These are phyloP conservation scores for Paradisaea rubra DNA, from an alignment of 2,113 vertebrate genomes.

Conservation along the genomic window DNA sequence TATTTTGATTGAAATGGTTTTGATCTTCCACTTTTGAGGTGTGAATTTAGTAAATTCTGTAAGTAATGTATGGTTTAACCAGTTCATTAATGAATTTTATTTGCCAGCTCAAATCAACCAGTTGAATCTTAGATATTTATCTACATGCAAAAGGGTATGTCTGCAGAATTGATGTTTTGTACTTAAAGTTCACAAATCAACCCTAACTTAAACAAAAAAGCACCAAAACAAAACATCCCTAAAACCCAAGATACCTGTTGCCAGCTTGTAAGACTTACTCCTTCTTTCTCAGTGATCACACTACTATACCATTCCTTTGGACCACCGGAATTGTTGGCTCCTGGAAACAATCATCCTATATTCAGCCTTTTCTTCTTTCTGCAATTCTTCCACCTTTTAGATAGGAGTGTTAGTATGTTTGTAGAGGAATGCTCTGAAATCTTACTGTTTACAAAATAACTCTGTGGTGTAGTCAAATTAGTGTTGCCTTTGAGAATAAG, in stretches of 20 bases:
- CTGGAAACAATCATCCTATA: neutral
- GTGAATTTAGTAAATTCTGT: neutral
- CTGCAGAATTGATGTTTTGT: neutral
- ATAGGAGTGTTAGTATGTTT: neutral
- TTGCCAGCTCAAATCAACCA: neutral
- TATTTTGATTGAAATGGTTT: neutral
- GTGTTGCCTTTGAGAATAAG: neutral
- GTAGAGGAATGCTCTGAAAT: neutral
- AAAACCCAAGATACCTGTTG: neutral
- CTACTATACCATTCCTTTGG: rapidly evolving
- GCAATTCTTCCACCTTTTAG: neutral
- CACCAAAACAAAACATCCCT: neutral
- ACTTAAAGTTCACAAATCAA: neutral
- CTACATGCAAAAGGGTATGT: neutral
- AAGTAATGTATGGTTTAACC: neutral
- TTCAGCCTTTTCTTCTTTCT: neutral
- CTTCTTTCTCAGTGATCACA: neutral
- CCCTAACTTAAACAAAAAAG: neutral
- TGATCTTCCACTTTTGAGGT: neutral
- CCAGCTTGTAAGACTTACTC: neutral
- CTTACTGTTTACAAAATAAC: neutral
- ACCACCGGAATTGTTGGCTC: neutral
- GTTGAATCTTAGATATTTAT: neutral
- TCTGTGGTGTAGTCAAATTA: neutral
- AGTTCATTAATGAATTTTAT: neutral